These are phyloP conservation scores for Loripinus fragilis DNA, from an alignment of 2,888 invertebrate species.

Conservation along the genomic window DNA sequence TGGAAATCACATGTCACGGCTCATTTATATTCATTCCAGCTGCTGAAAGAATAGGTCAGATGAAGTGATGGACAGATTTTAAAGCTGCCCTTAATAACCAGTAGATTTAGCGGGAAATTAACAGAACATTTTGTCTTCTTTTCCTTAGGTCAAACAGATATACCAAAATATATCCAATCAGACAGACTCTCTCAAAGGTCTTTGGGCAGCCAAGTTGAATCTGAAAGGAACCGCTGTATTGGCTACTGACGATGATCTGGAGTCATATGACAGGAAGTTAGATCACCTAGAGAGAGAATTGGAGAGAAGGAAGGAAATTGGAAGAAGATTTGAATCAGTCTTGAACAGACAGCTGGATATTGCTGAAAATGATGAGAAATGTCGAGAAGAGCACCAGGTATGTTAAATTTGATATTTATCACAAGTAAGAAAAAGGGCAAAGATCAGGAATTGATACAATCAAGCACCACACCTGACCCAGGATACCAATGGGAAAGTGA, in stretches of 20 bases:
- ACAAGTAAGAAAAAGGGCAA: no score
- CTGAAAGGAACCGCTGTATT: conserved; percentile 74
- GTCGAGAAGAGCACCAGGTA: conserved; percentile 79
- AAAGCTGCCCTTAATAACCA: no score
- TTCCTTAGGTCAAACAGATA: conserved; percentile 75
- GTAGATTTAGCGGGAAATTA: no score
- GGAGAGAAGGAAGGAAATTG: conserved; percentile 77
- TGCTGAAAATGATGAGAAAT: conserved; percentile 73
- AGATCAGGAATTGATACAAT: no score
- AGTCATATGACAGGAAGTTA: conserved; percentile 73
- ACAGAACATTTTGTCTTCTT: no score
- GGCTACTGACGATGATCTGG: conserved; percentile 78
- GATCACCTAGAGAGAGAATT: conserved; percentile 78
- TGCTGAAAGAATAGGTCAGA: no score
- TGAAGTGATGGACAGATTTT: no score
- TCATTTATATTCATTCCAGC: no score
- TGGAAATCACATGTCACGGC: no score
- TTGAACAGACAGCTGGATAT: conserved; percentile 70
- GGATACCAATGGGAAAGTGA: no score
- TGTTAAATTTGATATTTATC: no score
- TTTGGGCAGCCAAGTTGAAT: conserved; percentile 82
- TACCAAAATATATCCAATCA: conserved; percentile 80
- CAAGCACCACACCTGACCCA: no score
- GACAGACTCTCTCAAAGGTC: conserved; percentile 79
- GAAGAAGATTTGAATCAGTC: conserved; percentile 72